Percentiles rank a stretch among this genome's conserved stretches.
These are phyloP conservation scores for Atrichornis clamosus DNA, from an alignment of 2,113 vertebrate species.

Conservation along the genomic window DNA sequence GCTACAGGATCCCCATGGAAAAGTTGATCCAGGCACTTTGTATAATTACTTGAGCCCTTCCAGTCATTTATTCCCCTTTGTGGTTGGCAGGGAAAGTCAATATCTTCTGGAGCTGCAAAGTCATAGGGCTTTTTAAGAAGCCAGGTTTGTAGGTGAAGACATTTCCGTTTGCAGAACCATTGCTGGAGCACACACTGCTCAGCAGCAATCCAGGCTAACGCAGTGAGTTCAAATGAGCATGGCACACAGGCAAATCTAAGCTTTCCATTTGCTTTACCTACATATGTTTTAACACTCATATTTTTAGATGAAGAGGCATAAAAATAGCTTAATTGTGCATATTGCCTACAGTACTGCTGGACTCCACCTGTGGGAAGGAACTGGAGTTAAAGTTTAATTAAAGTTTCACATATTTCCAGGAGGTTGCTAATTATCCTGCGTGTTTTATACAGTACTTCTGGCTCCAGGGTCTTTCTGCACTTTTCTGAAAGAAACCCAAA, in stretches of 20 bases:
- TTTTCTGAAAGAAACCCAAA: constrained; percentile 65
- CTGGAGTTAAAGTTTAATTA: constrained; percentile 50
- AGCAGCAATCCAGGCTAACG: constrained; percentile 15
- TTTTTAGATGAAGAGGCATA: constrained; percentile 55
- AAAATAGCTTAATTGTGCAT: constrained; percentile 59
- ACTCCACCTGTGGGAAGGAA: constrained; percentile 62
- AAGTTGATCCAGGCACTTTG: constrained; percentile 43
- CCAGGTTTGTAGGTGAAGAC: constrained; percentile 62
- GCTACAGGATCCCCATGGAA: constrained; percentile 39
- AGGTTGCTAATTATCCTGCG: constrained; percentile 65
- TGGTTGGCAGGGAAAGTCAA: constrained; percentile 41
- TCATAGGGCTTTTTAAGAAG: constrained; percentile 41
- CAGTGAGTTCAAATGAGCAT: constrained; percentile 43
- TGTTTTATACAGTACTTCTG: constrained; percentile 59
- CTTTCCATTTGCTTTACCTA: constrained; percentile 53
- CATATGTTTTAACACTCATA: constrained; percentile 44
- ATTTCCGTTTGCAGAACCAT: constrained; percentile 52
- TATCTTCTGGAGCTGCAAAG: constrained; percentile 27
- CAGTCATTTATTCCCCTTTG: constrained; percentile 51
- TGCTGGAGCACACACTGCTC: constrained; percentile 12
- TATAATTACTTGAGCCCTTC: constrained; percentile 39
- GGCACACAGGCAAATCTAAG: neutral
- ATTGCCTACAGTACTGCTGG: constrained; percentile 37
- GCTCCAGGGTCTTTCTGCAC: constrained; percentile 66
- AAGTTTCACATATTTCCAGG: constrained; percentile 59